Evolutionary conservation across 2,888 invertebrate species (phyloP).

Genomic region (Lithophane leautieri): DNA sequence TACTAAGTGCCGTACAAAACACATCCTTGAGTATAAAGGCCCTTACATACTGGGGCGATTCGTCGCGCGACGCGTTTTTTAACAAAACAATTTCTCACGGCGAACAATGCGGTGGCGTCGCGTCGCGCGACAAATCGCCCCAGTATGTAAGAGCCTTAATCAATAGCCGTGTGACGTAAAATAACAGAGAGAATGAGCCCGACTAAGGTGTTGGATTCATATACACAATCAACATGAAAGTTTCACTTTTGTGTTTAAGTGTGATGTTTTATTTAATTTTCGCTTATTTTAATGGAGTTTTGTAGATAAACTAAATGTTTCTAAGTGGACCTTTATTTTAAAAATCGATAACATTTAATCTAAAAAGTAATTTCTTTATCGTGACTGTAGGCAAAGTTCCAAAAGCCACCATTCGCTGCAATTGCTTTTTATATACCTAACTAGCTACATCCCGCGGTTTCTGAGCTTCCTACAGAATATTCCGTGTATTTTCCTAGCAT

Average conservation of each 20-base stretch:
- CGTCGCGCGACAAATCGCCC: too few relatives aligned
- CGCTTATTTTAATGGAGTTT: constrained; percentile 6
- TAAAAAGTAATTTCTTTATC: neutral
- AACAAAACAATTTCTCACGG: too few relatives aligned
- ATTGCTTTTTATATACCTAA: neutral
- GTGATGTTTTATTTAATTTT: constrained; percentile 26
- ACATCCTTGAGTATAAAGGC: constrained; percentile 45
- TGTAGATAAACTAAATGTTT: constrained; percentile 6
- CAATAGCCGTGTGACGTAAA: constrained; percentile 47
- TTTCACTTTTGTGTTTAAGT: constrained; percentile 26
- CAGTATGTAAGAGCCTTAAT: too few relatives aligned
- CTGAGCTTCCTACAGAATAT: neutral
- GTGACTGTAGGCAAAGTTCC: neutral
- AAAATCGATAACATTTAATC: constrained; percentile 2
- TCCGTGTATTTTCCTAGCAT: neutral
- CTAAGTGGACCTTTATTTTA: neutral
- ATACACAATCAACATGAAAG: constrained; percentile 46
- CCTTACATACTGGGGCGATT: too few relatives aligned
- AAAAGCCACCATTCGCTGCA: neutral
- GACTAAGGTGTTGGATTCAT: constrained; percentile 40
- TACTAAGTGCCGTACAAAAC: constrained; percentile 32
- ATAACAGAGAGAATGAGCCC: constrained; percentile 33
- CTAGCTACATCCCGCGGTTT: neutral
- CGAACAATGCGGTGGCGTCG: too few relatives aligned
- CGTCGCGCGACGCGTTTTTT: too few relatives aligned